Conservation (phyloP, 1,140 invertebrate species). For the Magallana angulata region DNA sequence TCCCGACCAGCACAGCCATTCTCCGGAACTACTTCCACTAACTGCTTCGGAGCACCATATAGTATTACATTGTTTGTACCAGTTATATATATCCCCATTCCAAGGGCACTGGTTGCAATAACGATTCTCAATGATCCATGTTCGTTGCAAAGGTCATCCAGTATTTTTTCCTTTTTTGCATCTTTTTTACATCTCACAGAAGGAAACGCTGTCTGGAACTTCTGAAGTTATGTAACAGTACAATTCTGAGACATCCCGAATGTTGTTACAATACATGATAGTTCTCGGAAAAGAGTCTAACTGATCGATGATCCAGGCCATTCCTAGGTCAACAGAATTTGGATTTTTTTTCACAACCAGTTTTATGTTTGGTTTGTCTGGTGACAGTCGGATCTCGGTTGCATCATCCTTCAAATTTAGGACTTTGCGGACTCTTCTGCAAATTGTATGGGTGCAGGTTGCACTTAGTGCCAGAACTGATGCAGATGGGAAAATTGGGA, state of each 20-base stretch:
- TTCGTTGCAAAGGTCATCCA: not conserved
- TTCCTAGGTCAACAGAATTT: constrained; percentile 7
- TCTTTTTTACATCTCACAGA: constrained; percentile 45
- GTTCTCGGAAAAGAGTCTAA: constrained; percentile 22
- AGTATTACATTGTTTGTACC: constrained; percentile 26
- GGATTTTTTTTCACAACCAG: constrained; percentile 35
- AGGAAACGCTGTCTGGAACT: not conserved
- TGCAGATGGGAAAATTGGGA: constrained; percentile 26
- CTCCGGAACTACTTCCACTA: constrained; percentile 39
- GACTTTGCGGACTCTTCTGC: constrained; percentile 25
- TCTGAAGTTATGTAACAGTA: constrained; percentile 28
- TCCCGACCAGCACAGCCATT: constrained; percentile 34
- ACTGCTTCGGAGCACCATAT: constrained; percentile 27
- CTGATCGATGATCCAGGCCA: constrained; percentile 22
- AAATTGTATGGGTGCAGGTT: constrained; percentile 1
- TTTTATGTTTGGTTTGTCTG: constrained; percentile 41
- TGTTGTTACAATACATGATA: constrained; percentile 32
- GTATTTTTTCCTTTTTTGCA: constrained; percentile 34
- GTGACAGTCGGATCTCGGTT: constrained; percentile 18
- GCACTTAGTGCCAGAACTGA: constrained; percentile 26
- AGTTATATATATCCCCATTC: constrained; percentile 46
- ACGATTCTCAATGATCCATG: constrained; percentile 2
- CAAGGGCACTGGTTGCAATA: constrained; percentile 40
- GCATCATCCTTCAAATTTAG: constrained; percentile 18
- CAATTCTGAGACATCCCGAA: constrained; percentile 33